Percentiles rank a stretch among this genome's conserved stretches.
phyloP scores from a whole-genome alignment of 2,888 invertebrate species.

The Caenorhabditis plicata region DNA sequence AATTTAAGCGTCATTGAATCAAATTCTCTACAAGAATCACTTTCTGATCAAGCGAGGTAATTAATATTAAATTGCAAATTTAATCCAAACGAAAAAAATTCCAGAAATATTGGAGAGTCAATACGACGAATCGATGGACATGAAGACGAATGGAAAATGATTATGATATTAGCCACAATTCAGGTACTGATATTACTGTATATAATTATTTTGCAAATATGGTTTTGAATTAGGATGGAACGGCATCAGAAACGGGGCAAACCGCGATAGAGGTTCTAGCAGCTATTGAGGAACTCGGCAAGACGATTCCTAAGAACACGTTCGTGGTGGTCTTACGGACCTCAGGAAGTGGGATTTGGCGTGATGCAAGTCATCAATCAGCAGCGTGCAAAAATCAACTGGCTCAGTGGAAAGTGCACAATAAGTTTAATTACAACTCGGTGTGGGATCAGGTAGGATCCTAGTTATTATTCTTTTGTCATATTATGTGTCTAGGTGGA shows the following conservation, averaged over 20 bases:
- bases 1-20: constrained; percentile 33
- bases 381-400: constrained; percentile 40
- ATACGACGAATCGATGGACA: constrained; percentile 27
- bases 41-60: constrained; percentile 39
- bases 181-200: constrained; percentile 19
- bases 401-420: constrained; percentile 44
- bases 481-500: constrained; percentile 28
- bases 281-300: constrained; percentile 40
- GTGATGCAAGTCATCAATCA: constrained; percentile 38
- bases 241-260: constrained; percentile 49
- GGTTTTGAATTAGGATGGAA: constrained; percentile 39
- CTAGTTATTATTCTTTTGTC: not conserved
- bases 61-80: too few relatives aligned
- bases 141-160: constrained; percentile 48
- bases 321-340: constrained; percentile 41
- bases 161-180: constrained; percentile 44
- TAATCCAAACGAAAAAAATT: too few relatives aligned
- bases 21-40: constrained; percentile 29
- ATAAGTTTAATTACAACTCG: constrained; percentile 42
- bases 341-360: constrained; percentile 49
- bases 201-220: not conserved
- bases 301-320: constrained; percentile 36
- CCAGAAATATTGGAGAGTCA: constrained; percentile 30
- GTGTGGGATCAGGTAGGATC: constrained; percentile 48
- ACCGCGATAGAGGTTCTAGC: constrained; percentile 50